Base-by-base conservation (phyloP, 2,113 vertebrate genomes). In the Notothenia coriiceps region DNA sequence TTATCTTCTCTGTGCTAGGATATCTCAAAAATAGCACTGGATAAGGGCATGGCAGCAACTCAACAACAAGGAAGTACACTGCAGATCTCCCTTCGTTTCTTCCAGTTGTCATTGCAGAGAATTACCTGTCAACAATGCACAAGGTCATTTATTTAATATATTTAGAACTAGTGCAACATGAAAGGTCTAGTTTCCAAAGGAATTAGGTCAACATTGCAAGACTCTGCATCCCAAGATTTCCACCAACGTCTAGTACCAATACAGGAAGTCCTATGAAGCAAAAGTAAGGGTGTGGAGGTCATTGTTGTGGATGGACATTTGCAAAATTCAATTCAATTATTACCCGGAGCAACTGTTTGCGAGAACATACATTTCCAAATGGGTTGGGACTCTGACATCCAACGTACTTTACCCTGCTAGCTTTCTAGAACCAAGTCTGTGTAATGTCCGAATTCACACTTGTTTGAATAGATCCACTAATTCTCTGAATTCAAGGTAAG, bases 21-120 rank as follows among this genome's bases (percentile, higher is more conserved):
- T 11, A 74, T 63, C 69, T 73, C 85, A 90, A 89, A 94, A 93
- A 93, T 93, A 92, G 80, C 75, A 71, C 44, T 46, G 73, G 83
- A 82, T 83, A 82, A 77, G 67, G 81, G 60, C 56, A 72, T 55
- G 44, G 68, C 22, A 46, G 74, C 47, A 67, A 35, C 69, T 57
- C 77, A 74, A 82, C 47, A 61, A 66, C 22, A 84, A 77, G 74
- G 71, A 61, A 77, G 67, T 64, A 14, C 56, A 35, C 17, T 22
- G 50, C 18, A 33, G 35, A 43, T 59, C 56, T 54, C 44, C 29
- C 9, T 12, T 22, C 1, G 22, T 22, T 22, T 22, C 22, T 22
- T 22, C 22, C 22, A 12, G 35, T 65, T 29, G 64, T 54, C 1
- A n/a, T 35, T n/a, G 40, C 20, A 40, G 62, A 47, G 62, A 55